Evolutionary conservation across 2,113 vertebrate genomes (phyloP).

Genomic region (Thomomys bottae): DNA sequence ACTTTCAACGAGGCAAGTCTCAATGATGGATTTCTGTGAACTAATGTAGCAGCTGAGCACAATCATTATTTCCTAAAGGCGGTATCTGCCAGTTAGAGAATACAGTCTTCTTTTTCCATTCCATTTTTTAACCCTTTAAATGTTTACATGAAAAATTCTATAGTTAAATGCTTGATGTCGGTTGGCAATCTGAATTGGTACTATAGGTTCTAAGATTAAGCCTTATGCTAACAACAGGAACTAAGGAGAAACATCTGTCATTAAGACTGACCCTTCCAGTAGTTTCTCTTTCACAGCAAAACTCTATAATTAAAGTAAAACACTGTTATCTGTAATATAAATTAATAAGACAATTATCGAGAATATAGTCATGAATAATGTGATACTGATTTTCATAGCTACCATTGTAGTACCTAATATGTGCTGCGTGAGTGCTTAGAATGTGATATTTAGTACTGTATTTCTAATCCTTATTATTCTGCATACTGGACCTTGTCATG

Average conservation of each 20-base stretch:
- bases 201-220: not conserved
- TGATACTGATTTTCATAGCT: not conserved
- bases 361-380: not conserved
- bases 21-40: not conserved
- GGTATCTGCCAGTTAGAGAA: not conserved
- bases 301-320: not conserved
- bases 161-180: not conserved
- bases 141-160: not conserved
- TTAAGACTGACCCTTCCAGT: not conserved
- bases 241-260: not conserved
- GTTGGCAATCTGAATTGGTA: not conserved
- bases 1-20: not conserved
- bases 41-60: not conserved
- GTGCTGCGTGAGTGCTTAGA: not conserved
- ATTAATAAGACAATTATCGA: not conserved
- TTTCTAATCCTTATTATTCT: constrained; percentile 28
- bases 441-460: not conserved
- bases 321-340: not conserved
- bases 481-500: not conserved
- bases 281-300: constrained; percentile 18
- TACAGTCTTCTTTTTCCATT: not conserved
- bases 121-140: constrained; percentile 14
- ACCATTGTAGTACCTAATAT: not conserved
- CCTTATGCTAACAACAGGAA: not conserved
- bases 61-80: not conserved